Percentiles rank a stretch among this genome's conserved stretches.
Conservation (phyloP, 1,140 invertebrate species). For the Eubasilissa regina region DNA sequence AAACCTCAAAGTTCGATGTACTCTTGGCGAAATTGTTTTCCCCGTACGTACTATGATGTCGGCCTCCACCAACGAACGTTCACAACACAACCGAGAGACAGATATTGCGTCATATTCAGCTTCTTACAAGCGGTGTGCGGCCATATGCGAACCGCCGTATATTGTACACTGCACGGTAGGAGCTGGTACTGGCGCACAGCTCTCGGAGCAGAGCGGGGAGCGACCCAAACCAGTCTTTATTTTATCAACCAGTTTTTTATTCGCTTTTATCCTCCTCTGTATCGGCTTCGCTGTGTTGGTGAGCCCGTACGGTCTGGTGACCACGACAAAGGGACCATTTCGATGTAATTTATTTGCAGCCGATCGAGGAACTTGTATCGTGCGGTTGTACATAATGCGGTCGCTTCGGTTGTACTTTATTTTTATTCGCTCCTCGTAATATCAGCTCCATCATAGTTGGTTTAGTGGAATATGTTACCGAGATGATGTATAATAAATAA, state of each 20-base stretch:
- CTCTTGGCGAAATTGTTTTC: slow-evolving; percentile 42
- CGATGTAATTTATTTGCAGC: slow-evolving; percentile 20
- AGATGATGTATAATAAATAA: too few relatives aligned
- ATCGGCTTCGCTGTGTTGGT: slow-evolving; percentile 15
- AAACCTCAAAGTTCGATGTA: slow-evolving; percentile 35
- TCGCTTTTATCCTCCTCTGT: slow-evolving; percentile 6
- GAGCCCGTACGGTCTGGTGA: not conserved
- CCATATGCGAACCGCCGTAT: not conserved
- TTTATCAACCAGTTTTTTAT: slow-evolving; percentile 36
- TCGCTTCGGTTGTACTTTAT: not conserved
- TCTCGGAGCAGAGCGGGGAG: not conserved
- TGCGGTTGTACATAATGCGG: not conserved
- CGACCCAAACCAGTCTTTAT: slow-evolving; percentile 28
- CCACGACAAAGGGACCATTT: slow-evolving; percentile 8
- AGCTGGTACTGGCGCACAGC: not conserved
- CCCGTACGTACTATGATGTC: not conserved
- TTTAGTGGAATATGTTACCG: too few relatives aligned
- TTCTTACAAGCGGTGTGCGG: not conserved
- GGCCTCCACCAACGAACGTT: not conserved
- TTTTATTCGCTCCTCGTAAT: too few relatives aligned
- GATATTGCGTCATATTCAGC: slow-evolving; percentile 15
- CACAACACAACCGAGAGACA: slow-evolving; percentile 15
- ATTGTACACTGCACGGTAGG: not conserved
- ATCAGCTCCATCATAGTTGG: too few relatives aligned
- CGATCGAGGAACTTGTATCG: not conserved